Evolutionary conservation across 1,140 invertebrate genomes (phyloP).

Genomic region (Tetragonula clypearis): DNA sequence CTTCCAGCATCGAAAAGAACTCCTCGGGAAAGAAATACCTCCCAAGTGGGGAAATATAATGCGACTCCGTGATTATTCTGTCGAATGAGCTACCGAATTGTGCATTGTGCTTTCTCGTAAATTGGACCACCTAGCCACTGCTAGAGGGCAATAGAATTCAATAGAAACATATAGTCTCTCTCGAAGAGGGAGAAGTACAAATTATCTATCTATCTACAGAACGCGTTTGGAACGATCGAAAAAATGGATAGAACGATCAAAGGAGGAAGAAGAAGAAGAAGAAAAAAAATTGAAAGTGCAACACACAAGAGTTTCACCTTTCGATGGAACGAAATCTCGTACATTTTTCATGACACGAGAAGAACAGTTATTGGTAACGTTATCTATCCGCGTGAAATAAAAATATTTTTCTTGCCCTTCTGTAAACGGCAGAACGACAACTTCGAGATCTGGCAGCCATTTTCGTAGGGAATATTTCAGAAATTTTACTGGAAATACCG

Average conservation of each 20-base stretch:
- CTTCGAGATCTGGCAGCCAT: no score
- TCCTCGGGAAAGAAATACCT: not conserved
- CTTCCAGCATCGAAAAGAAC: not conserved
- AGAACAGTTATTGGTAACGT: no score
- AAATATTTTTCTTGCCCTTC: no score
- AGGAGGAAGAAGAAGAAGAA: no score
- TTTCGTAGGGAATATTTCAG: no score
- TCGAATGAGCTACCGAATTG: slow-evolving; percentile 14
- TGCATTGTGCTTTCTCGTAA: slow-evolving; percentile 17
- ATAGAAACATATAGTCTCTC: not conserved
- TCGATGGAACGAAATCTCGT: not conserved
- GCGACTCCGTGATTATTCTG: not conserved
- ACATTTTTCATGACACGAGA: not conserved
- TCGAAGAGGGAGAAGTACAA: not conserved
- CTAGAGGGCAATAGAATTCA: not conserved
- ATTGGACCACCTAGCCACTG: slow-evolving; percentile 35
- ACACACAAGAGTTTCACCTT: not conserved
- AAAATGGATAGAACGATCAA: not conserved
- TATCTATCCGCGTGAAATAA: no score
- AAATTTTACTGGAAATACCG: no score
- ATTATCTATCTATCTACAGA: not conserved
- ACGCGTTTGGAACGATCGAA: no score
- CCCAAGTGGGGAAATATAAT: slow-evolving; percentile 27
- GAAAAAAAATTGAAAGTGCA: no score
- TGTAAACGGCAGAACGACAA: no score